Base-by-base conservation (phyloP, 2,113 vertebrate genomes). In the Ondatra zibethicus region DNA sequence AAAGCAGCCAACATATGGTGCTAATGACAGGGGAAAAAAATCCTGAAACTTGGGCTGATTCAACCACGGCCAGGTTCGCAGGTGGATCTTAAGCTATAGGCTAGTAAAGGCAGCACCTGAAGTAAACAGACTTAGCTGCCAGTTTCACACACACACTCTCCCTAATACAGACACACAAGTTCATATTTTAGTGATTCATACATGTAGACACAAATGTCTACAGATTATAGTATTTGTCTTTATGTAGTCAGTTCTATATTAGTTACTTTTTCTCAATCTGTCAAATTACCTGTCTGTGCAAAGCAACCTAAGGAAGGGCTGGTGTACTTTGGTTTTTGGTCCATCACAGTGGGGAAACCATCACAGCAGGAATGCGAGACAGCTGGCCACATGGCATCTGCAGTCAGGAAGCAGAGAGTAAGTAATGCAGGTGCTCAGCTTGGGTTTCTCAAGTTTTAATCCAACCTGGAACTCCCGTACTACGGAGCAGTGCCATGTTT, bases 1-100 rank as follows among this genome's bases (percentile, higher is more conserved):
- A 92, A 91, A 94, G 93, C 29, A 90, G 29, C 45, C 31, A 95
- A 82, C 21, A 87, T 31, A 27, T 89, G 13, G 14, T 50, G 92
- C 7, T 73, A 92, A 84, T 63, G 88, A 72, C 11, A 52, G 75
- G 45, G 39, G 4, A 27, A 42, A 63, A 47, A 36, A 36, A 42
- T 66, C 2, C 84, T 75, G 5, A 55, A 89, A 95, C 58, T 1
- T 91, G 31, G 31, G 19, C 45, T 78, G 17, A 92, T 92, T 94
- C 92, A 89, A 86, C 6, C 27, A 68, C 47, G 16, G 33, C 61
- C 45, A 87, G 39, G 7, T 82, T 93, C 91, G 19, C 11, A 61
- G 66, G 52, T 77, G 4, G 68, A 77, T 4, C 10, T 86, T 86
- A 47, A 17, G 8, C 0, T 52, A 36, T 1, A 36, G 10, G 3